phyloP scores from a whole-genome alignment of 2,888 invertebrate genomes.

The Eulithis testata region DNA sequence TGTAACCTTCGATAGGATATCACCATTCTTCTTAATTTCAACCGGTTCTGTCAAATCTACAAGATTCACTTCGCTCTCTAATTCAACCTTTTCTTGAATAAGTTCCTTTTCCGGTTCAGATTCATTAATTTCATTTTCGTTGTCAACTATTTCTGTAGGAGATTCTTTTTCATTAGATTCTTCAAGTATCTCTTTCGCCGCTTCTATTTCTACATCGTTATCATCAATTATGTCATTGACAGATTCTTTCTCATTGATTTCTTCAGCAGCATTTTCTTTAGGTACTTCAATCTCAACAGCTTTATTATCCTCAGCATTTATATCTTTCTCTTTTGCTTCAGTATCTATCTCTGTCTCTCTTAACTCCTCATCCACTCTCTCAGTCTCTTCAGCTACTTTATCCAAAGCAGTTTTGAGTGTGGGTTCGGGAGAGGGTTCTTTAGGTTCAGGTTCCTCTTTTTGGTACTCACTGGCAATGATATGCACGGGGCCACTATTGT shows the following conservation, averaged over 20 bases:
- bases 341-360: not conserved
- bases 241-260: slow-evolving; percentile 32
- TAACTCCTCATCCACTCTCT: slow-evolving; percentile 17
- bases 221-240: slow-evolving; percentile 19
- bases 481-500: slow-evolving; percentile 71
- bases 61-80: slow-evolving; percentile 40
- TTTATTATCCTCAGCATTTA: slow-evolving; percentile 5
- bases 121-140: slow-evolving; percentile 31
- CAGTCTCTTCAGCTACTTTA: slow-evolving; percentile 32
- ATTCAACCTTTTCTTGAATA: slow-evolving; percentile 22
- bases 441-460: slow-evolving; percentile 57
- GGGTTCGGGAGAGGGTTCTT: slow-evolving; percentile 41
- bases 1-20: slow-evolving; percentile 53
- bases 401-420: slow-evolving; percentile 35
- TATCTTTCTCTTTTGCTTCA: slow-evolving; percentile 10
- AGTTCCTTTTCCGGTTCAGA: slow-evolving; percentile 36
- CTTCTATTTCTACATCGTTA: slow-evolving; percentile 23
- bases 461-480: slow-evolving; percentile 73
- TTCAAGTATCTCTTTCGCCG: slow-evolving; percentile 16
- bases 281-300: slow-evolving; percentile 17
- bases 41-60: slow-evolving; percentile 51
- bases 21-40: slow-evolving; percentile 52
- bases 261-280: slow-evolving; percentile 20
- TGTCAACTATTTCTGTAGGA: slow-evolving; percentile 19
- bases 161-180: slow-evolving; percentile 33